Evolutionary conservation across 1,140 invertebrate species (phyloP), one percentile per base, ranked within the genome.

Genomic region (Argopecten irradians): DNA sequence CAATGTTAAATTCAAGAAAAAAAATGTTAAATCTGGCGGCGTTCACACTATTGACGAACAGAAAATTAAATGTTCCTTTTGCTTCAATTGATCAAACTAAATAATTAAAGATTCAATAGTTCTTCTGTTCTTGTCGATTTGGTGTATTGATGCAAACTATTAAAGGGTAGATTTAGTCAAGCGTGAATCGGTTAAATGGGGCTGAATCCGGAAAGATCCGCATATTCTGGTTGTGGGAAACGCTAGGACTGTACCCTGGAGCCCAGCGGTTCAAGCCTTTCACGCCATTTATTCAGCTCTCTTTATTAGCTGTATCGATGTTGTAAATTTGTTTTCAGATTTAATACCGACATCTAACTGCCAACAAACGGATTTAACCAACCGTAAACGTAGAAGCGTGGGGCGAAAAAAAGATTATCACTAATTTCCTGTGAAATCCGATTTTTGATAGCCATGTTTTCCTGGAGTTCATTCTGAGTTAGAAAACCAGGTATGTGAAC

Each of bases 321-420:
- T 71, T 71, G 55, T 71, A 71, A 71, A 71, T 71, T 71, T 71
- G 55, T 71, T 71, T 71, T 71, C 55, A 71, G 55, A 71, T 71
- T 71, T 28, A 71, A 71, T 71, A 71, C 55, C 55, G n/a, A 71
- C 55, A 71, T 71, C 55, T 71, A 71, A 71, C 55, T 71, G 55
- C 55, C 55, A 3, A 28, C 55, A 71, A 71, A 71, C 55, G 55
- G n/a, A 28, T 16, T 71, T 71, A 71, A 71, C 55, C 55, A 71
- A 71, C 55, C 55, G 55, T 71, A 71, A 71, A 71, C 22, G 19
- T 71, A 71, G 55, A 71, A 71, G 55, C 55, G 55, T 11, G 55
- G 1, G 28, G 55, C 55, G 55, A 71, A 71, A 71, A 71, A 71
- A n/a, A 71, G n/a, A 71, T 71, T 71, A 71, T 71, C 55, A 71